Conservation (phyloP, 2,888 invertebrate genomes). For the Phania funesta region DNA sequence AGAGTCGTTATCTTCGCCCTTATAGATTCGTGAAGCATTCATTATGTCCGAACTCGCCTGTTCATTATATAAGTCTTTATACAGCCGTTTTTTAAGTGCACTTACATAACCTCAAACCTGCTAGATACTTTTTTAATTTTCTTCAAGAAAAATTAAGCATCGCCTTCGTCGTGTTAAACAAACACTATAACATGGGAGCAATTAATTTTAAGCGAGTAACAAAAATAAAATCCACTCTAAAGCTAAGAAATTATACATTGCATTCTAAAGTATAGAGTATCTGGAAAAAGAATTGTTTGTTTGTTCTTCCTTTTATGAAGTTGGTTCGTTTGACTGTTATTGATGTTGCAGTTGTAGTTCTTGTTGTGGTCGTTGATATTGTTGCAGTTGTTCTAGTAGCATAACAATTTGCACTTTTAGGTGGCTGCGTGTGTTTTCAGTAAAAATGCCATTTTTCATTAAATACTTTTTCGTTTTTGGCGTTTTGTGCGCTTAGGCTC, state of each 20-base stretch:
- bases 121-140: background rate
- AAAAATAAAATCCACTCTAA: background rate
- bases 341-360: conserved; percentile 4
- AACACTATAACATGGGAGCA: conserved; percentile 43
- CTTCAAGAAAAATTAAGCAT: conserved; percentile 20
- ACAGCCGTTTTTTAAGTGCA: background rate
- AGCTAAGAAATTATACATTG: conserved; percentile 32
- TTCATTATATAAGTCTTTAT: background rate
- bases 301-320: conserved; percentile 6
- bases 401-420: conserved; percentile 47
- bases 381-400: conserved; percentile 33
- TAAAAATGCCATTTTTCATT: conserved; percentile 49
- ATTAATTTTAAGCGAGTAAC: conserved; percentile 51
- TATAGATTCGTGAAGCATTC: too few species aligned
- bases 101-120: background rate
- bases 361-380: conserved; percentile 3
- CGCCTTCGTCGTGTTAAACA: conserved; percentile 16
- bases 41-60: background rate
- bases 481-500: background rate
- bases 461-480: conserved; percentile 6
- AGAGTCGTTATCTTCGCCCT: too few species aligned
- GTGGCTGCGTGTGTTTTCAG: conserved; percentile 47
- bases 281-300: background rate
- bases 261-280: conserved; percentile 8
- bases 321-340: conserved; percentile 6